These are phyloP conservation scores for Drosophila pachea DNA, from an alignment of 1,140 invertebrate species.

Conservation along the genomic window DNA sequence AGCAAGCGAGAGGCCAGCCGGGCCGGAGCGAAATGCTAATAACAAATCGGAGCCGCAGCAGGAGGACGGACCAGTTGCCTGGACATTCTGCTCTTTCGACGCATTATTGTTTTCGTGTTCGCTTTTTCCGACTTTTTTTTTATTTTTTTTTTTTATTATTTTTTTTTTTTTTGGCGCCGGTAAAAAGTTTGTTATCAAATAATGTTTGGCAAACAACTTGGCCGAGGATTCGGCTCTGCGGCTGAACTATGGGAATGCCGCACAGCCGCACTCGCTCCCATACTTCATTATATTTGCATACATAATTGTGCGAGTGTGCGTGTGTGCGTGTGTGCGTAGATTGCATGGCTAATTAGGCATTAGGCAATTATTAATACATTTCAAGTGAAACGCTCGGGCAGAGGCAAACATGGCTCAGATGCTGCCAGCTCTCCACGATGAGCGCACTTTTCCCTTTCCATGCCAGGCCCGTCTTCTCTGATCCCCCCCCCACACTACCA, in stretches of 20 bases:
- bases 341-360: conserved; percentile 70
- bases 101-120: conserved; percentile 26
- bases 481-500: background rate
- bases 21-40: conserved; percentile 1
- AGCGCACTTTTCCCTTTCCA: too few species aligned
- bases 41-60: background rate
- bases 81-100: conserved; percentile 31
- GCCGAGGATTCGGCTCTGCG: conserved; percentile 7
- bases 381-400: conserved; percentile 47
- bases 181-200: conserved; percentile 31
- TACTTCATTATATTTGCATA: background rate
- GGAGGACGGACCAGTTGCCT: background rate
- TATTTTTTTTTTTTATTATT: background rate
- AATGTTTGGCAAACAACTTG: background rate
- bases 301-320: background rate
- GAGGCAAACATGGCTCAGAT: conserved; percentile 55
- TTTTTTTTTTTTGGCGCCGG: conserved; percentile 49
- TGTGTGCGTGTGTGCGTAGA: conserved; percentile 18
- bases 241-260: conserved; percentile 4
- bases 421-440: conserved; percentile 1
- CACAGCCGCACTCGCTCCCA: background rate
- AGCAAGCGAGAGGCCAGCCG: background rate
- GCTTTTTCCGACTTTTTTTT: background rate
- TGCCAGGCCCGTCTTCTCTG: background rate
- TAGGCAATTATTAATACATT: conserved; percentile 70